Evolutionary conservation across 1,140 invertebrate species (phyloP), one percentile per base, ranked within the genome.

Genomic region (Drosophila kohkoa): DNA sequence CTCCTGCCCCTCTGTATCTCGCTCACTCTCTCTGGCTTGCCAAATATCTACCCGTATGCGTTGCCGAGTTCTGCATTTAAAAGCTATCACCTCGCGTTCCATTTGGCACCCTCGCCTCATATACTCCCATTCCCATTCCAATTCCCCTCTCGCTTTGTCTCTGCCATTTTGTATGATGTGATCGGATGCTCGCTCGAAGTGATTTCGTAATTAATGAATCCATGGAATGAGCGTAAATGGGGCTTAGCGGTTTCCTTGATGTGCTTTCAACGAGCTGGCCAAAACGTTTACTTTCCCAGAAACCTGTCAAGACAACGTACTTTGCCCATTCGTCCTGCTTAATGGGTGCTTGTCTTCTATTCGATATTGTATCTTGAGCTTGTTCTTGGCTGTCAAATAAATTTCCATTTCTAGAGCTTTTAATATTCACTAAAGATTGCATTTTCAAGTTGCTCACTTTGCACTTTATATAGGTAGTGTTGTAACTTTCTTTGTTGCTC

Each of bases 201-300:
- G 83, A 87, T 89, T 89, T 83, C 77, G 83, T 89, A 87, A 89
- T 87, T 87, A 87, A 87, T 87, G 83, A 89, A 87, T 75, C 76
- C 79, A 64, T 69, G 81, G 75, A 73, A 65, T 58, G 75, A 69
- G 75, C 70, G 72, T 63, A 72, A 73, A 67, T 72, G 65, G 60
- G 58, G 68, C 75, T 87, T 83, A 88, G 80, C 69, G 82, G 80
- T 87, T 82, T 76, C 38, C 77, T 65, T 76, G 64, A 67, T 67
- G 64, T 51, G 54, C 54, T 11, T 28, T 74, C 65, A 68, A 41
- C 57, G 65, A 46, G 49, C 64, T 69, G 65, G 49, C 57, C 65
- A 38, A 74, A 69, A 41, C 71, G 55, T 68, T 52, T 60, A 54
- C 54, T 35, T 54, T 28, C 10, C 8, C 55, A 15, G 2, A 25